Evolutionary conservation across 2,888 invertebrate genomes (phyloP).

Genomic region (Yponomeuta malinellus): DNA sequence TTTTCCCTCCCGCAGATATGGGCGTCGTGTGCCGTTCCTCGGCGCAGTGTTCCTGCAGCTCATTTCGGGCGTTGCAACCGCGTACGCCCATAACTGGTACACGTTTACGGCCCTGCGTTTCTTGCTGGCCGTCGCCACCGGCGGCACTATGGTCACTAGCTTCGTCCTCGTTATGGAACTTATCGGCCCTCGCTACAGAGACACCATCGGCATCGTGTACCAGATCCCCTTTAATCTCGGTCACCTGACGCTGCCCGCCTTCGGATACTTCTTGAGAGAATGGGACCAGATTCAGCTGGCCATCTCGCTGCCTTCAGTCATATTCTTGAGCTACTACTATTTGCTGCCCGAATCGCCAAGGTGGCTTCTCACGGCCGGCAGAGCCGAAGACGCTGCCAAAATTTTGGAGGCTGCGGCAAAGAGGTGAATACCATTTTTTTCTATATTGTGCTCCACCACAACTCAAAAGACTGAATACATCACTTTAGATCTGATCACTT

Average conservation of each 20-base stretch:
- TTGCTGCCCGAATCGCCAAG: constrained; percentile 88
- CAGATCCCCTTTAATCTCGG: constrained; percentile 83
- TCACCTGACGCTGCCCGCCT: constrained; percentile 77
- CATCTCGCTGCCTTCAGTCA: constrained; percentile 77
- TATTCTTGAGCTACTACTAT: constrained; percentile 82
- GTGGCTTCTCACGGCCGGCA: constrained; percentile 85
- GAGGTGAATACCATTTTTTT: constrained; percentile 30
- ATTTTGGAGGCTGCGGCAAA: constrained; percentile 81
- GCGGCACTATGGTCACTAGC: constrained; percentile 89
- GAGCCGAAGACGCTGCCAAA: constrained; percentile 77
- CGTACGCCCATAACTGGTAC: constrained; percentile 80
- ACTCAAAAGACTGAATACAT: too few species aligned
- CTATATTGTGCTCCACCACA: neutral
- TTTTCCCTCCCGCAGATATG: constrained; percentile 72
- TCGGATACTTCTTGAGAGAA: constrained; percentile 79
- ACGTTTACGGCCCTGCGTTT: constrained; percentile 82
- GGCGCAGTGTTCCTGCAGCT: constrained; percentile 84
- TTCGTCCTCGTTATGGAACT: constrained; percentile 83
- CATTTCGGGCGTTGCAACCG: constrained; percentile 81
- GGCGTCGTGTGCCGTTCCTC: constrained; percentile 84
- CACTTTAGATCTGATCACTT: too few species aligned
- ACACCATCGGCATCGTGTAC: constrained; percentile 82
- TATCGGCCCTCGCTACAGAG: constrained; percentile 75
- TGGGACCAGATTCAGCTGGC: constrained; percentile 82
- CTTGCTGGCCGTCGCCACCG: constrained; percentile 83